phyloP scores from a whole-genome alignment of 37 sponge, comb jelly and placozoan genomes.

The Axinella damicornis region DNA sequence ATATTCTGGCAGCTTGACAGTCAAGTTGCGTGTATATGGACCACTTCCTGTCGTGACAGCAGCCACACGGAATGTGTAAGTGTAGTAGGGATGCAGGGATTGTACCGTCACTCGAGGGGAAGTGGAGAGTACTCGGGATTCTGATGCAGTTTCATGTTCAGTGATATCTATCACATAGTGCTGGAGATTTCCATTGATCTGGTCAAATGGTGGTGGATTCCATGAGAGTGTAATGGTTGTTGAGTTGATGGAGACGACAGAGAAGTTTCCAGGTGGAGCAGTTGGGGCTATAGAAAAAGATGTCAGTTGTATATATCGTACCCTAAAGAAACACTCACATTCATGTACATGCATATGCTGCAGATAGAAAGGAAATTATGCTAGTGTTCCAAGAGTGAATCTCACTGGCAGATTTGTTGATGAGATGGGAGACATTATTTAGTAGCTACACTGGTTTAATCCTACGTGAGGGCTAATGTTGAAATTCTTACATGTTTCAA shows the following conservation, averaged over 20 bases:
- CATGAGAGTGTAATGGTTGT: constrained; percentile 10
- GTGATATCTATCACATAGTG: constrained; percentile 15
- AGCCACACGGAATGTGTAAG: constrained; percentile 13
- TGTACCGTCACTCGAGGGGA: background rate
- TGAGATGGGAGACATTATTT: too few relatives aligned
- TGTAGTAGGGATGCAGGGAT: constrained; percentile 45
- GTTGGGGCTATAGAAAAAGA: background rate
- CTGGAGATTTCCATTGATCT: constrained; percentile 21
- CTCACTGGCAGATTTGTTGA: too few relatives aligned
- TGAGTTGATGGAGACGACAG: background rate
- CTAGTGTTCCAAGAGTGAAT: too few relatives aligned
- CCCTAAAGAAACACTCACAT: too few relatives aligned
- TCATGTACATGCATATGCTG: too few relatives aligned
- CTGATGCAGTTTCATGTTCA: constrained; percentile 27
- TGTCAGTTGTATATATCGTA: background rate
- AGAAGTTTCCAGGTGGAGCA: background rate
- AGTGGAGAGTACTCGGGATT: background rate
- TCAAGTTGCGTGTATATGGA: constrained; percentile 1
- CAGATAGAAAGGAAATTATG: too few relatives aligned
- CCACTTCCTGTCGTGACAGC: constrained; percentile 25
- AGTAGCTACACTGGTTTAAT: too few relatives aligned
- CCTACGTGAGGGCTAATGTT: too few relatives aligned
- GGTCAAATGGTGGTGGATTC: constrained; percentile 23
- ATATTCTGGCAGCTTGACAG: too few relatives aligned
- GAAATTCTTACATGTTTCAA: too few relatives aligned